phyloP scores from a whole-genome alignment of 2,113 vertebrate species.

The Gallinago media region DNA sequence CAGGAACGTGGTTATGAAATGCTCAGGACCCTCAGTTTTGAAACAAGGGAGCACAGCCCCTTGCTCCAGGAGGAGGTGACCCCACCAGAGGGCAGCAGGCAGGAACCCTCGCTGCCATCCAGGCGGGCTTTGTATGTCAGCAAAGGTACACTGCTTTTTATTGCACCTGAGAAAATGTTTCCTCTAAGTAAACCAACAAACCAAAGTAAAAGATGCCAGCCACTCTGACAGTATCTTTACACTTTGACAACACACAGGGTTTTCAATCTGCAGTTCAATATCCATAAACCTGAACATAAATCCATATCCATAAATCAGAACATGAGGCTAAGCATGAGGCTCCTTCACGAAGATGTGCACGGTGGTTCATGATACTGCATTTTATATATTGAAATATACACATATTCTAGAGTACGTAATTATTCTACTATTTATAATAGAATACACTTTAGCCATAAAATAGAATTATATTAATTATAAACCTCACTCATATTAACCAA shows the following conservation, averaged over 20 bases:
- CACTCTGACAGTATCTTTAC: neutral
- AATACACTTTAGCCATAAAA: neutral
- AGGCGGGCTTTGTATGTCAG: neutral
- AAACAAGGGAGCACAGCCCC: neutral
- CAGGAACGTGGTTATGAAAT: neutral
- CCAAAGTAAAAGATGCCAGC: neutral
- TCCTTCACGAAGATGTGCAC: neutral
- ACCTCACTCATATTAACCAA: neutral
- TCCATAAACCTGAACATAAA: neutral
- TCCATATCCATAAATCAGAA: neutral
- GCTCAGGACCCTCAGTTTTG: neutral
- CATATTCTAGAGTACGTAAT: neutral
- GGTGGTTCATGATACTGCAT: neutral
- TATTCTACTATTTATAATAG: neutral
- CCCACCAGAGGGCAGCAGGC: constrained; percentile 44
- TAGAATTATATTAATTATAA: neutral
- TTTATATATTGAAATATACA: neutral
- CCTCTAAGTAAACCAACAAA: neutral
- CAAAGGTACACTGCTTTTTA: neutral
- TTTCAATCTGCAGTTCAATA: neutral
- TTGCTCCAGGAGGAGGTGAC: neutral
- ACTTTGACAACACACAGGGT: accelerated
- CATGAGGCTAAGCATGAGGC: neutral
- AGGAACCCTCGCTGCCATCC: neutral
- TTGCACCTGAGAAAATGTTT: neutral